Base-by-base conservation (phyloP, 92 coral and sea anemone genomes). In the Actinernus sp. region DNA sequence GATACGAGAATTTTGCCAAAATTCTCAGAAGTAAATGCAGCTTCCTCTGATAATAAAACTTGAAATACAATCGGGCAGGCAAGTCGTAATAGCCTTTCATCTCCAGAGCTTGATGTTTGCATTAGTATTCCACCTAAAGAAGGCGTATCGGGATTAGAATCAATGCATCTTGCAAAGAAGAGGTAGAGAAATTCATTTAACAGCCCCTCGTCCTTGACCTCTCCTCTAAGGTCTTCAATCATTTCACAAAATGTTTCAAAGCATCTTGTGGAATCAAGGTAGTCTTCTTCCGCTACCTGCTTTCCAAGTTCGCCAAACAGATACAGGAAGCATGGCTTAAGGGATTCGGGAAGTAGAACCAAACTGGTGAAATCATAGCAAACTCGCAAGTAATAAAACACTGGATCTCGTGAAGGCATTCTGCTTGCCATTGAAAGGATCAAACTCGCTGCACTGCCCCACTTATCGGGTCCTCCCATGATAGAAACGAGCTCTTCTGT, bases 151-250 rank as follows among this genome's bases (percentile, higher is more conserved):
- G 90, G 97, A 61, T 90, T 90, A 28, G 95, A 73, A 49, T 90
- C 95, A 16, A 94, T 76, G 45, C 98, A 94, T 29, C 98, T 88
- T 26, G 86, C 95, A 41, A 61, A 94, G 58, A 90, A 83, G 40
- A 71, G 55, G 30, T 81, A 61, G n/a, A 74, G 66, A 59, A 94
- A 94, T 58, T 94, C 78, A 30, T 82, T 76, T 49, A 75, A 16
- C 49, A 86, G 71, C 18, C 53, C 49, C 4, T 65, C 68, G 48
- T 82, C 61, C 18, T 23, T 31, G 13, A 61, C 60, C 18, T 85
- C 58, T 34, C 70, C 63, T 44, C 66, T 41, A 31, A 85, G 73
- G 30, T 55, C 53, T 26, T 82, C 83, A 21, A 61, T 39, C 13
- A 65, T 46, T 0, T 58, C 61, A 34, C 61, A 70, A 20, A 94